These are phyloP conservation scores for Monochamus saltuarius DNA, from an alignment of 1,140 invertebrate species.

Conservation along the genomic window DNA sequence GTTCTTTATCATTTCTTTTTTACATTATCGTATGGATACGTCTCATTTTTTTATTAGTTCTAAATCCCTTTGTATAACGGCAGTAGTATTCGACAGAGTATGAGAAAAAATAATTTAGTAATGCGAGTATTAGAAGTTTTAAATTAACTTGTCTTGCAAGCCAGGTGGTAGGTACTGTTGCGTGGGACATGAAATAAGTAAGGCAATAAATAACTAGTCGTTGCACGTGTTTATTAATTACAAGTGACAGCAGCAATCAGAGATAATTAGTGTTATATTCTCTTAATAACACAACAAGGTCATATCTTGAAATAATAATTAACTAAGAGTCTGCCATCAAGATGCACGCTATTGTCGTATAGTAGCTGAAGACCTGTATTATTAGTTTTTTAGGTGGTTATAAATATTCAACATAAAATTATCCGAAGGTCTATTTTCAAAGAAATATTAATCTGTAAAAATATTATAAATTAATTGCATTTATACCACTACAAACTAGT, in stretches of 20 bases:
- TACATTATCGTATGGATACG: no score
- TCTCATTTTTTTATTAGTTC: no score
- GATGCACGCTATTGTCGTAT: conserved; percentile 4
- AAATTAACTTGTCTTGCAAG: conserved; percentile 8
- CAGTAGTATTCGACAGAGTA: no score
- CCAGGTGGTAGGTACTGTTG: conserved; percentile 10
- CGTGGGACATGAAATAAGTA: conserved; percentile 21
- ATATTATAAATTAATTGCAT: no score
- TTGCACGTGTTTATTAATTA: conserved; percentile 26
- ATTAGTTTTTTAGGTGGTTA: not conserved
- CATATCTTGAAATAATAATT: conserved; percentile 14
- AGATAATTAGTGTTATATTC: conserved; percentile 26
- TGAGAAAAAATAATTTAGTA: no score
- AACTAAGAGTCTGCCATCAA: conserved; percentile 8
- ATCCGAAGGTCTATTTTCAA: no score
- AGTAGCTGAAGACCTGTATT: not conserved
- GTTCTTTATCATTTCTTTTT: no score
- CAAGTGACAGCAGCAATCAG: conserved; percentile 25
- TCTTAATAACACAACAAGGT: conserved; percentile 23
- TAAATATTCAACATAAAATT: no score
- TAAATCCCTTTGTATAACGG: no score
- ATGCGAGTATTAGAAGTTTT: conserved; percentile 9
- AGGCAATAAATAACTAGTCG: conserved; percentile 20
- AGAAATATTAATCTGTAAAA: no score
- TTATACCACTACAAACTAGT: no score